phyloP scores from a whole-genome alignment of 1,140 invertebrate genomes.

The Hormaphis cornu region DNA sequence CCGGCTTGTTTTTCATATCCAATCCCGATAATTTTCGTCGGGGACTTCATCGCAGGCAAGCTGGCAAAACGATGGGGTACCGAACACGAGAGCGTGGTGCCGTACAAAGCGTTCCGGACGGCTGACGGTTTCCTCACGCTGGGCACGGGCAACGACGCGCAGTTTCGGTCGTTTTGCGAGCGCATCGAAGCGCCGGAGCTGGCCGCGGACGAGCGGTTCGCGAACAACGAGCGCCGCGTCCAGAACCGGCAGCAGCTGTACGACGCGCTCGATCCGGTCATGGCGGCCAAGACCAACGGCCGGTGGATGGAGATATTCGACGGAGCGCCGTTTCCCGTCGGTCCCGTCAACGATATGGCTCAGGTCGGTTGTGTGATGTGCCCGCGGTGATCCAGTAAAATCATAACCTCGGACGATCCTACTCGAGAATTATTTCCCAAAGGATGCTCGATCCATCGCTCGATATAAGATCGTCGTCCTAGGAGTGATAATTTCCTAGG shows the following conservation, averaged over 20 bases:
- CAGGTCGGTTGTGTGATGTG: too few species aligned
- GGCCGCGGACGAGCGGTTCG: slow-evolving; percentile 54
- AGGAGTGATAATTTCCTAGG: too few species aligned
- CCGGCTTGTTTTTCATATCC: too few species aligned
- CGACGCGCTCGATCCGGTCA: slow-evolving; percentile 51
- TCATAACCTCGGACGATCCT: background rate
- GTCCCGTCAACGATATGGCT: slow-evolving; percentile 76
- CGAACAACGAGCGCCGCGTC: slow-evolving; percentile 64
- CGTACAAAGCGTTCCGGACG: slow-evolving; percentile 80
- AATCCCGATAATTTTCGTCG: too few species aligned
- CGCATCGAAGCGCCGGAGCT: slow-evolving; percentile 55
- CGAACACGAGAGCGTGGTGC: slow-evolving; percentile 87
- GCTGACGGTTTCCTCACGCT: slow-evolving; percentile 74
- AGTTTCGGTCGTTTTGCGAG: slow-evolving; percentile 63
- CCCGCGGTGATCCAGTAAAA: background rate
- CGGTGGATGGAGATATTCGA: slow-evolving; percentile 71
- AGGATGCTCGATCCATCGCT: background rate
- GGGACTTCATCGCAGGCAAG: too few species aligned
- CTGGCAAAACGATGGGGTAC: slow-evolving; percentile 61
- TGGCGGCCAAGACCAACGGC: slow-evolving; percentile 57
- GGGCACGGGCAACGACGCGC: slow-evolving; percentile 68
- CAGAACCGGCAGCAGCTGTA: slow-evolving; percentile 63
- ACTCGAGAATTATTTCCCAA: background rate
- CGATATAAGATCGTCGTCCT: background rate
- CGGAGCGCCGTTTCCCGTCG: slow-evolving; percentile 70